Evolutionary conservation across 2,113 vertebrate species (phyloP).

Genomic region (Pterophyllum scalare): DNA sequence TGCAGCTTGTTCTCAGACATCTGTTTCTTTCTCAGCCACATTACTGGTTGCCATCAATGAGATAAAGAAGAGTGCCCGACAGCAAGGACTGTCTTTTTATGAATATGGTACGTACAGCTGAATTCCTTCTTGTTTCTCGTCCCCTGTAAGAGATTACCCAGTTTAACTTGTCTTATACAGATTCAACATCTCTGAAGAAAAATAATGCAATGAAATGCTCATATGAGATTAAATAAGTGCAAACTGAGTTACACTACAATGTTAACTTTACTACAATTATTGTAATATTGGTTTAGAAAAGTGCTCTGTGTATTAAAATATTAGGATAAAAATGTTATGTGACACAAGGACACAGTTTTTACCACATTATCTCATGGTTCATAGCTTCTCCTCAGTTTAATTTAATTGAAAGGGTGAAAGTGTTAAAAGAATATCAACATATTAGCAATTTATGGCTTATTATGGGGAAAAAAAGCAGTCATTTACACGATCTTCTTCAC

Average conservation of each 20-base stretch:
- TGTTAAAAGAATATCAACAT: neutral
- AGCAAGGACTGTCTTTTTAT: conserved; percentile 90
- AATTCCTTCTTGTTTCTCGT: no score
- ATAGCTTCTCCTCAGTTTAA: neutral
- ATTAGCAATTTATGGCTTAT: neutral
- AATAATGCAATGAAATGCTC: neutral
- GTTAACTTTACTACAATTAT: neutral
- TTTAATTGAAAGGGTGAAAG: neutral
- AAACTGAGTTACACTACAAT: neutral
- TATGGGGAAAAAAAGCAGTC: neutral
- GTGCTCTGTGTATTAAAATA: neutral
- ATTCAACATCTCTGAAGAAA: neutral
- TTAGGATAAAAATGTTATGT: neutral
- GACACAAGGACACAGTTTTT: neutral
- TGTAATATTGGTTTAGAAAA: neutral
- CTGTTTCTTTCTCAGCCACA: conserved; percentile 85
- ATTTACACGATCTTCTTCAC: neutral
- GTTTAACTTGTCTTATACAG: neutral
- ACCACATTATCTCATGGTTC: neutral
- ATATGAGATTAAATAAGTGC: neutral
- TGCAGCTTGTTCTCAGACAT: neutral
- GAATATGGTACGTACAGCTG: conserved; percentile 88
- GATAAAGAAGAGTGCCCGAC: conserved; percentile 89
- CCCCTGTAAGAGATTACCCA: neutral
- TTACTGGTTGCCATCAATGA: conserved; percentile 96